These are phyloP conservation scores for Penaeus japonicus DNA, from an alignment of 1,140 invertebrate genomes.

Conservation along the genomic window DNA sequence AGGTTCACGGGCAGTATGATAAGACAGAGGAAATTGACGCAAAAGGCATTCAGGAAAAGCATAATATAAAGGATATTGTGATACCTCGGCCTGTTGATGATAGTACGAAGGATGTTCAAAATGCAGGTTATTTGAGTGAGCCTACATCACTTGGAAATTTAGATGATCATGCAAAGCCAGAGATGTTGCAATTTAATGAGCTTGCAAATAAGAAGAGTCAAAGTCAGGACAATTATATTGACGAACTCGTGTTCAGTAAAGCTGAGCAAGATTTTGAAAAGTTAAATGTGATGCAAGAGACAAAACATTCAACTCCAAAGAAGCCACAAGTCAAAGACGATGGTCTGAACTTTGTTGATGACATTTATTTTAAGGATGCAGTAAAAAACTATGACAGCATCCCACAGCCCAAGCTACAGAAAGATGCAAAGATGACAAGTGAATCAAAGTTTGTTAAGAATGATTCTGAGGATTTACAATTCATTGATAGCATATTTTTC, in stretches of 20 bases:
- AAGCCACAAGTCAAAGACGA: not conserved
- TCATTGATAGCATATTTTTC: not conserved
- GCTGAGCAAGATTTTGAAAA: not conserved
- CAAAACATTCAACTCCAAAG: not conserved
- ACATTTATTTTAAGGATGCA: constrained; percentile 36
- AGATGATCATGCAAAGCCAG: not conserved
- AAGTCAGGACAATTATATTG: constrained; percentile 15
- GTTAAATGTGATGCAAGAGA: not conserved
- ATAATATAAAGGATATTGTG: not conserved
- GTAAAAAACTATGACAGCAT: not conserved
- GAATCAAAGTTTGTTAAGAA: not conserved
- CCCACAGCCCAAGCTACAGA: not conserved
- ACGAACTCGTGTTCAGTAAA: constrained; percentile 14
- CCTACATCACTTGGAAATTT: too few species aligned
- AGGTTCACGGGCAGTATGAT: constrained; percentile 39
- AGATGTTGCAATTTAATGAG: not conserved
- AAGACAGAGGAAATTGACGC: not conserved
- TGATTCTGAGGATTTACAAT: not conserved
- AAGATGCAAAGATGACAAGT: constrained; percentile 18
- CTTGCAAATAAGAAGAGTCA: not conserved
- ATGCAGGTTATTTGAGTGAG: too few species aligned
- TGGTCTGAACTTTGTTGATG: constrained; percentile 42
- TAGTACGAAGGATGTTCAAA: too few species aligned
- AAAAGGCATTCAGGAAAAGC: not conserved
- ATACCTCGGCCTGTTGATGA: not conserved